Conservation (phyloP, 2,797 vertebrate species). For the Lacerta bilineata region DNA sequence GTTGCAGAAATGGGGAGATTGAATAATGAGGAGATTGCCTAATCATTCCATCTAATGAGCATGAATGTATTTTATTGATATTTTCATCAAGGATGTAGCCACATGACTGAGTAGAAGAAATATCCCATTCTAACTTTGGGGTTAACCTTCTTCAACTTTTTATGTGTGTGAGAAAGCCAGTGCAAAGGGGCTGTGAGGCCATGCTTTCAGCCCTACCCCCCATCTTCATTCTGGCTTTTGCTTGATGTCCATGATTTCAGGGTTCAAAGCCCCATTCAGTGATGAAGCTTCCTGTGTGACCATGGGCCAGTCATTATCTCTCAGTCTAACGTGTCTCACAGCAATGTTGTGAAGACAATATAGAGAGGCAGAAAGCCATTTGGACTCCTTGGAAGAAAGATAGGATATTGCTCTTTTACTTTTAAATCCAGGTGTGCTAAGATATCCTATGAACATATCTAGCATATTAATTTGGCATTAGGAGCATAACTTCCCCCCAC, state of each 20-base stretch:
- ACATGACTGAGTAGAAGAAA: background rate
- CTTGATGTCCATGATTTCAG: no score
- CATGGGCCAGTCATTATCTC: no score
- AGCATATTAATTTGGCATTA: background rate
- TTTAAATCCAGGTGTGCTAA: background rate
- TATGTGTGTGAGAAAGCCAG: no score
- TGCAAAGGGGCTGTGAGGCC: no score
- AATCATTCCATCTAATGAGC: background rate
- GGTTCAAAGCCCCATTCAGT: no score
- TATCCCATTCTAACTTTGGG: background rate
- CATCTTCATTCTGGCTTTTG: background rate
- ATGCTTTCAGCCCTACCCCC: no score
- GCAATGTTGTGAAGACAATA: no score
- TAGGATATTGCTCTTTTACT: background rate
- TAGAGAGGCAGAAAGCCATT: no score
- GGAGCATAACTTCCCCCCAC: background rate
- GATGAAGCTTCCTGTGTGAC: no score
- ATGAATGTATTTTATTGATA: background rate
- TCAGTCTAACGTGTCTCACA: no score
- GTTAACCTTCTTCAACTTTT: no score
- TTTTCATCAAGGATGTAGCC: background rate
- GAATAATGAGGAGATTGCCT: background rate
- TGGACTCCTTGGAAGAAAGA: no score
- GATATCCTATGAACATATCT: background rate
- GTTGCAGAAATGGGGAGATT: background rate